Evolutionary conservation across 2,113 vertebrate species (phyloP).

Genomic region (Alethe castanea): DNA sequence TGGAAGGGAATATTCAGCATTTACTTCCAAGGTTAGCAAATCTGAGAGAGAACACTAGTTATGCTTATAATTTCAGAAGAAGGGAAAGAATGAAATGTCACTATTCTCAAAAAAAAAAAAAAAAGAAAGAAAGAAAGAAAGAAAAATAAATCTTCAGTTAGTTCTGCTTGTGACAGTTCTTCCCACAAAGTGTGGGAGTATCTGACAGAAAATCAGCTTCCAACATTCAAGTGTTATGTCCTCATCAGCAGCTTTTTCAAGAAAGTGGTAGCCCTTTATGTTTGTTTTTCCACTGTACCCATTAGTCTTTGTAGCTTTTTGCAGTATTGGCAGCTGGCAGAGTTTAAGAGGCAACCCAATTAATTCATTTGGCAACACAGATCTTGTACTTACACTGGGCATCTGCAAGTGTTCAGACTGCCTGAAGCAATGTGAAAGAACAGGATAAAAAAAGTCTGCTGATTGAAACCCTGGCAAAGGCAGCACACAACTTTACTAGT

Average conservation of each 20-base stretch:
- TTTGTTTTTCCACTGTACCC: not conserved
- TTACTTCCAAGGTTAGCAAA: not conserved
- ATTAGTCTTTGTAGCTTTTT: not conserved
- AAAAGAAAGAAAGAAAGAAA: not conserved
- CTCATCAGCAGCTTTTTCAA: not conserved
- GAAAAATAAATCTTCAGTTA: not conserved
- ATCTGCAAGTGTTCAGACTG: not conserved
- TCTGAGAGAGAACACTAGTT: not conserved
- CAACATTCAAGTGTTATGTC: not conserved
- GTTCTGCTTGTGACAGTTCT: not conserved
- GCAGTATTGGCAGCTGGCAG: not conserved
- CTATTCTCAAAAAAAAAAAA: not conserved
- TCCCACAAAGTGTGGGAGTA: not conserved
- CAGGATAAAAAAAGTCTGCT: not conserved
- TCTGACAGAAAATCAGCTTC: slow-evolving; percentile 26
- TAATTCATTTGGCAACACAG: not conserved
- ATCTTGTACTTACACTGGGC: not conserved
- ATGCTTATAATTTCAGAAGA: not conserved
- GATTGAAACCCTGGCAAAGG: not conserved
- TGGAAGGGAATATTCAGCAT: not conserved
- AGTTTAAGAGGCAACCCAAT: not conserved
- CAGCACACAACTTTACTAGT: not conserved
- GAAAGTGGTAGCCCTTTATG: not conserved
- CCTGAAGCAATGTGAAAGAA: not conserved
- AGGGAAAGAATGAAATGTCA: not conserved